Evolutionary conservation across 2,888 invertebrate genomes (phyloP).

Genomic region (Volucella inanis): DNA sequence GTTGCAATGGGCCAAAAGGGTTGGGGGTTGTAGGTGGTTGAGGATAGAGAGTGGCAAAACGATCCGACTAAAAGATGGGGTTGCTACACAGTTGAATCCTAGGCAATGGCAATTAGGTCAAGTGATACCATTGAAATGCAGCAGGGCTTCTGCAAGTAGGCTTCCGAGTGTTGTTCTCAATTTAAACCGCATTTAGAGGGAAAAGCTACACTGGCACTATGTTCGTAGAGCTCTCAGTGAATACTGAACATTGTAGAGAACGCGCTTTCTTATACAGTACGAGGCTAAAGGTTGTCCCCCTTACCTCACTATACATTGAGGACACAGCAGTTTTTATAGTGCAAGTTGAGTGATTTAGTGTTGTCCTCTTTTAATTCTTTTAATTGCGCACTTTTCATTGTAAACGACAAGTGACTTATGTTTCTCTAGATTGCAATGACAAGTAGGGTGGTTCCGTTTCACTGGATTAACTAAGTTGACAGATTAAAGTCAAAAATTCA

Average conservation of each 20-base stretch:
- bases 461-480: constrained; percentile 51
- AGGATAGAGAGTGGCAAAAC: constrained; percentile 1
- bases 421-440: not conserved
- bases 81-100: constrained; percentile 14
- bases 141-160: constrained; percentile 71
- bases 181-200: constrained; percentile 68
- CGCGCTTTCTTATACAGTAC: constrained; percentile 13
- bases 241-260: constrained; percentile 12
- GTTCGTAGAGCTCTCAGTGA: not conserved
- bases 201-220: constrained; percentile 9
- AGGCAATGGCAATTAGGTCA: constrained; percentile 73
- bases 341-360: constrained; percentile 71
- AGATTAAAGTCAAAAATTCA: constrained; percentile 41
- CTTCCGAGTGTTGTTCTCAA: constrained; percentile 68
- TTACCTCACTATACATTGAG: constrained; percentile 48
- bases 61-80: no score
- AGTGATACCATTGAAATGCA: constrained; percentile 75
- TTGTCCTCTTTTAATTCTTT: constrained; percentile 71
- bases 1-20: constrained; percentile 21
- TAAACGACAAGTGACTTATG: constrained; percentile 6
- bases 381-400: constrained; percentile 59
- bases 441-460: constrained; percentile 12
- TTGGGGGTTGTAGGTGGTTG: not conserved
- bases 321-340: constrained; percentile 40
- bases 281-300: constrained; percentile 57